Conservation (phyloP, 1,140 invertebrate species). For the Drosophila littoralis region DNA sequence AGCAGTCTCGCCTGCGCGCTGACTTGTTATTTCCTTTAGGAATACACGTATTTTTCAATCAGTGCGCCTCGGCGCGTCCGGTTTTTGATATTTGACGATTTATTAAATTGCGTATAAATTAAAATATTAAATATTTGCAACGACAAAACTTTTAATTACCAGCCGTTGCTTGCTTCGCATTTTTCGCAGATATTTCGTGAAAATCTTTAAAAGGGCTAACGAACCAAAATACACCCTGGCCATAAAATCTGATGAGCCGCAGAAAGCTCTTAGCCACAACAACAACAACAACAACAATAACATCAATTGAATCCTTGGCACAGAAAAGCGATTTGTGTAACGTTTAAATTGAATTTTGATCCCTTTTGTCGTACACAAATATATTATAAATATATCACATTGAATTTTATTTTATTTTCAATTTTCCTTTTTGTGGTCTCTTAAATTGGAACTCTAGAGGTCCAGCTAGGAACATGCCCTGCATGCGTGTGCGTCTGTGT, state of each 20-base stretch:
- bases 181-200: constrained; percentile 45
- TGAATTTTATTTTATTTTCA: constrained; percentile 11
- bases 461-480: constrained; percentile 3
- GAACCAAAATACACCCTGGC: constrained; percentile 28
- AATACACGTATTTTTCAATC: constrained; percentile 54
- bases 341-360: constrained; percentile 78
- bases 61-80: constrained; percentile 48
- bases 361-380: constrained; percentile 53
- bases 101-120: constrained; percentile 83
- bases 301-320: not conserved
- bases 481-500: not conserved
- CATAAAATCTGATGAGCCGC: constrained; percentile 4
- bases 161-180: constrained; percentile 45
- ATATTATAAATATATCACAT: constrained; percentile 38
- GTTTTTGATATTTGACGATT: constrained; percentile 64
- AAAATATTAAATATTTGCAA: constrained; percentile 80
- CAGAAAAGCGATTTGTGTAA: constrained; percentile 62
- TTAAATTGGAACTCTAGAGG: constrained; percentile 37
- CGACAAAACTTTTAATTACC: constrained; percentile 75
- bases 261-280: constrained; percentile 1
- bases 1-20: not conserved
- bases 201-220: constrained; percentile 58
- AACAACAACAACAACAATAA: not conserved
- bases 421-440: constrained; percentile 15
- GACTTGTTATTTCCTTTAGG: not conserved